Evolutionary conservation across 2,888 invertebrate genomes (phyloP).

Genomic region (Drosophila kuntzei): DNA sequence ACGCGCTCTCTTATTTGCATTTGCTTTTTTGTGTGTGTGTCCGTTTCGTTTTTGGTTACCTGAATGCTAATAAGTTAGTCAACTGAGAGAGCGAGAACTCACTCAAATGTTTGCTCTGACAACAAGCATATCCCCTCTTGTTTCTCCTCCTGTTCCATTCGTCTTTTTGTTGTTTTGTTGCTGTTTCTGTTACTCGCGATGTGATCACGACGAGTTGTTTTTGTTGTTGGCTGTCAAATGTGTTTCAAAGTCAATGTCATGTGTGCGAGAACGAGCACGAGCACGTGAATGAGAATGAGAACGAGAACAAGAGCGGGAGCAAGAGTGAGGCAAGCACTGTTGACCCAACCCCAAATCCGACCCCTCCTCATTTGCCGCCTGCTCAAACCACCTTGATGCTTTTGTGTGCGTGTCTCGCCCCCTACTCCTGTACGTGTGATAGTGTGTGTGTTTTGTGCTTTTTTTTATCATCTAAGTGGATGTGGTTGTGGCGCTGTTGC

Average conservation of each 20-base stretch:
- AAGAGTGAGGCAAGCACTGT: slow-evolving; percentile 45
- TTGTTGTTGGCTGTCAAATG: slow-evolving; percentile 72
- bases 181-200: slow-evolving; percentile 28
- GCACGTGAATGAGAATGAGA: slow-evolving; percentile 26
- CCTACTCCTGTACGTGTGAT: slow-evolving; percentile 22
- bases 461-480: slow-evolving; percentile 62
- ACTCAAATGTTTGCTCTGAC: slow-evolving; percentile 63
- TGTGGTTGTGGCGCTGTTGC: slow-evolving; percentile 42
- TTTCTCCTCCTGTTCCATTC: background rate
- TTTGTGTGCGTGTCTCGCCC: slow-evolving; percentile 40
- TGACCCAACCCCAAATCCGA: slow-evolving; percentile 47
- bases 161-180: slow-evolving; percentile 27
- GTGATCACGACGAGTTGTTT: slow-evolving; percentile 45
- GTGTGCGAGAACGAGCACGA: slow-evolving; percentile 45
- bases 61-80: slow-evolving; percentile 65
- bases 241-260: slow-evolving; percentile 84
- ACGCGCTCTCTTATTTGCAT: slow-evolving; percentile 2
- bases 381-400: slow-evolving; percentile 44
- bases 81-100: slow-evolving; percentile 34
- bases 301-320: slow-evolving; percentile 22
- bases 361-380: slow-evolving; percentile 15
- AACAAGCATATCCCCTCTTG: slow-evolving; percentile 30
- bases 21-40: slow-evolving; percentile 27
- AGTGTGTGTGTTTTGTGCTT: slow-evolving; percentile 15
- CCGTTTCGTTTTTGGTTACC: slow-evolving; percentile 37